phyloP scores from a whole-genome alignment of 1,140 invertebrate species.

The Drosophila littoralis region DNA sequence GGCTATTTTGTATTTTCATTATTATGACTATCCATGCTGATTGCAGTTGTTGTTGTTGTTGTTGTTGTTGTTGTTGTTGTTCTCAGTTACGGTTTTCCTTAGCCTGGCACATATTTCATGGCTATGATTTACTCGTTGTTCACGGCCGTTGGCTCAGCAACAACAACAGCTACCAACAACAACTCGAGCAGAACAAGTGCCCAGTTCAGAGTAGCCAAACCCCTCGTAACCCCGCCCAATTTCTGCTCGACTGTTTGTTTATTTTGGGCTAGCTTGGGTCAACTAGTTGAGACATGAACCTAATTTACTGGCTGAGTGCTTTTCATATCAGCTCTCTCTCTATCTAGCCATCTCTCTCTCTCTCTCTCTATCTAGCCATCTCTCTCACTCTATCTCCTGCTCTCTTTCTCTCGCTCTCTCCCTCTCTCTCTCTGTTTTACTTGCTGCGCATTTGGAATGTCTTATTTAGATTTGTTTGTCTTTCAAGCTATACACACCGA shows the following conservation, averaged over 20 bases:
- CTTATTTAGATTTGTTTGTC: constrained; percentile 70
- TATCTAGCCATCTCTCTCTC: not conserved
- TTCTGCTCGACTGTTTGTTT: constrained; percentile 59
- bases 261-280: constrained; percentile 73
- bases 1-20: constrained; percentile 75
- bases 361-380: not conserved
- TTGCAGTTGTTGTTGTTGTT: constrained; percentile 12
- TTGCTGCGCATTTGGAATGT: constrained; percentile 58
- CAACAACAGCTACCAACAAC: constrained; percentile 37
- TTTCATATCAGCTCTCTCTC: constrained; percentile 52
- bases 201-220: constrained; percentile 59
- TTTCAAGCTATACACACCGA: constrained; percentile 35
- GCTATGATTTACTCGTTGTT: constrained; percentile 81
- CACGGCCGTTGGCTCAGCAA: constrained; percentile 67
- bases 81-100: constrained; percentile 45
- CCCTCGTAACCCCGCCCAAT: constrained; percentile 12
- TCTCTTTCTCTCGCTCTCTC: too few relatives aligned
- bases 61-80: too few relatives aligned
- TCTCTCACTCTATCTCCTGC: too few relatives aligned
- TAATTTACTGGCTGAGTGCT: constrained; percentile 80
- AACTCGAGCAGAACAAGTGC: constrained; percentile 78
- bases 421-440: not conserved
- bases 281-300: constrained; percentile 81
- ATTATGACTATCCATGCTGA: constrained; percentile 64
- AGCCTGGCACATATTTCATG: constrained; percentile 77